Evolutionary conservation across 2,888 invertebrate species (phyloP), one percentile per base, ranked within the genome.

Genomic region (Synergus laeviventris): DNA sequence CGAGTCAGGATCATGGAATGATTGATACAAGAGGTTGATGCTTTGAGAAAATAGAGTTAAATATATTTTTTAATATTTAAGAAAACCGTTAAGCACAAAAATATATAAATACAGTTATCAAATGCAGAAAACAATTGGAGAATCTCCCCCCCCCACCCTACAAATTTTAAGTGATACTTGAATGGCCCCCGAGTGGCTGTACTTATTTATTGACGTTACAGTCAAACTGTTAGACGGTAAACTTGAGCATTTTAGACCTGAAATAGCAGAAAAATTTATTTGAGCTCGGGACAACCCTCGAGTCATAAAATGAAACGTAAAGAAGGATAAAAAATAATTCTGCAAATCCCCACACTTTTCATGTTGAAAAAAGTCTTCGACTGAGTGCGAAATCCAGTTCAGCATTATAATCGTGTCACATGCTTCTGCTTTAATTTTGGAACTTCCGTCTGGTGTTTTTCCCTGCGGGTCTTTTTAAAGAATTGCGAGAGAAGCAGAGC

Each of bases 381-480:
- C 18, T 12, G 21, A 8, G 5, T 12, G 18, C 14, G 45, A 36
- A 49, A 31, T 42, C 45, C n/a, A n/a, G 49, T 49, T 45, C n/a
- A 49, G 9, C 31, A n/a, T 9, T 31, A 49, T 70, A 70, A 70
- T 70, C 31, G 31, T 70, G 70, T 70, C 49, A 31, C 31, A 49
- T 45, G 14, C 16, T 45, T 70, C 9, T 31, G 49, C n/a, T 70
- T 70, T 70, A 70, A 70, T 70, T 70, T 49, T 70, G 70, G 70
- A 70, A 49, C 49, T 31, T 49, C 45, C 42, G 49, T n/a, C 70
- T 24, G 45, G 31, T 45, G n/a, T 49, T 42, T 66, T 70, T 70
- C 8, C 7, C 11, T 2, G 31, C 1, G 31, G 16, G 31, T 9
- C 49, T 70, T n/a, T 45, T 70, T 70, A 49, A 21, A 21, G 56